A percentile compares a stretch with the other conserved stretches of the same genome.
Evolutionary conservation across 2,888 invertebrate species (phyloP).

Genomic region (Galeopsomyia nigrocyanea): DNA sequence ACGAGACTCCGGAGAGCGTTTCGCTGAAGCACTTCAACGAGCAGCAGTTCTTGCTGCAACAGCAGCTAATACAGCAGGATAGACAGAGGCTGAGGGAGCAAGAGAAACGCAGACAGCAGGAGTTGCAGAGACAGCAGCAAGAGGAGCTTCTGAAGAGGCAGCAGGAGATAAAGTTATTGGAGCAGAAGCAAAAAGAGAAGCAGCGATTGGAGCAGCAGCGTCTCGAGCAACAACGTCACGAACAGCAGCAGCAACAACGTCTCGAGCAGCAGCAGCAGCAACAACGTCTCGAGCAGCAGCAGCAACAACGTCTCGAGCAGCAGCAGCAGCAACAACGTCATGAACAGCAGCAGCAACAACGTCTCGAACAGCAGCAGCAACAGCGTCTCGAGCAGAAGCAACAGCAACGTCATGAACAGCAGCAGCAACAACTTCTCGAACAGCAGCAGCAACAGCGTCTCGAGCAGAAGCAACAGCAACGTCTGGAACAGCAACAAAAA

Average conservation of each 20-base stretch:
- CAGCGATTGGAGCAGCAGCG: constrained; percentile 27
- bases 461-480: no score
- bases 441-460: no score
- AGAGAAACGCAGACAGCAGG: constrained; percentile 59
- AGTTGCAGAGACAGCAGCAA: constrained; percentile 56
- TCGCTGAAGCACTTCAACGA: constrained; percentile 66
- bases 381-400: no score
- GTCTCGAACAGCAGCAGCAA: no score
- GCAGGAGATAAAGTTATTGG: constrained; percentile 56
- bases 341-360: no score
- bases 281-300: no score
- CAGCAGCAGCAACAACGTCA: no score
- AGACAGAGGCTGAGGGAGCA: constrained; percentile 61
- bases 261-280: no score
- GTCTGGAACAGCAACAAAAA: constrained; percentile 51
- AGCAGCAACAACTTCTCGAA: no score
- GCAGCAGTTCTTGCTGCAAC: constrained; percentile 63
- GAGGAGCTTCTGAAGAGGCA: constrained; percentile 58
- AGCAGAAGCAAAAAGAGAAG: constrained; percentile 54
- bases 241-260: no score
- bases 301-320: no score
- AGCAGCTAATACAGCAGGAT: constrained; percentile 63
- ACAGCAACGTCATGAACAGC: no score
- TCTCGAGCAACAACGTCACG: neutral
- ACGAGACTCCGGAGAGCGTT: constrained; percentile 65